Conservation (phyloP, 2,113 vertebrate species). For the Sylvicapra grimmia region DNA sequence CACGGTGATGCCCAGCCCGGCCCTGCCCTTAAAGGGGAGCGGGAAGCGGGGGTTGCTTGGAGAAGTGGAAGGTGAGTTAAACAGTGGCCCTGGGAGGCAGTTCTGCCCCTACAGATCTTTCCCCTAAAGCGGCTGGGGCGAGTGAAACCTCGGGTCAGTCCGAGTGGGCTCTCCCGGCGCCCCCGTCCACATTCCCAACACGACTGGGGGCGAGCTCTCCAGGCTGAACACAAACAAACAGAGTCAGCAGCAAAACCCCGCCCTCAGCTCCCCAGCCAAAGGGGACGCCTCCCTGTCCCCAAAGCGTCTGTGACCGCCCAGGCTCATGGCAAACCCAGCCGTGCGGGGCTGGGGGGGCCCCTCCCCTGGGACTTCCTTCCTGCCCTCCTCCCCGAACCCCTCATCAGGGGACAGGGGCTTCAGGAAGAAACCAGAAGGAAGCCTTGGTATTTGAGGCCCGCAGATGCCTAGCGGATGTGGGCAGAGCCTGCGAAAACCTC, state of each 20-base stretch:
- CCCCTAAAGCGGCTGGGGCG: not conserved
- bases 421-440: not conserved
- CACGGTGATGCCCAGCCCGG: too few species aligned
- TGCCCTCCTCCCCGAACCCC: not conserved
- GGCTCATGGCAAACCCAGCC: not conserved
- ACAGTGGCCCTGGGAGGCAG: not conserved
- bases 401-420: not conserved
- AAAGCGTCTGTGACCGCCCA: rapidly evolving
- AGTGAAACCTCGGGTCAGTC: not conserved
- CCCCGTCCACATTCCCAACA: not conserved
- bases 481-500: not conserved
- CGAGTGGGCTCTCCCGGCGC: not conserved
- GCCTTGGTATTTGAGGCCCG: not conserved
- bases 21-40: not conserved
- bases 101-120: not conserved
- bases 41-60: not conserved
- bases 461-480: not conserved
- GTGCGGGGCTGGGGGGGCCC: rapidly evolving
- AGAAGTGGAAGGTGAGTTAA: too few species aligned
- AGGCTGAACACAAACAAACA: not conserved
- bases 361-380: not conserved
- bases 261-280: not conserved
- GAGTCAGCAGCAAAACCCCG: not conserved
- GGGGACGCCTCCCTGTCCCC: not conserved
- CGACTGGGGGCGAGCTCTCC: not conserved